These are phyloP conservation scores for Trichopria drosophilae DNA, from an alignment of 2,888 invertebrate species.

Conservation along the genomic window DNA sequence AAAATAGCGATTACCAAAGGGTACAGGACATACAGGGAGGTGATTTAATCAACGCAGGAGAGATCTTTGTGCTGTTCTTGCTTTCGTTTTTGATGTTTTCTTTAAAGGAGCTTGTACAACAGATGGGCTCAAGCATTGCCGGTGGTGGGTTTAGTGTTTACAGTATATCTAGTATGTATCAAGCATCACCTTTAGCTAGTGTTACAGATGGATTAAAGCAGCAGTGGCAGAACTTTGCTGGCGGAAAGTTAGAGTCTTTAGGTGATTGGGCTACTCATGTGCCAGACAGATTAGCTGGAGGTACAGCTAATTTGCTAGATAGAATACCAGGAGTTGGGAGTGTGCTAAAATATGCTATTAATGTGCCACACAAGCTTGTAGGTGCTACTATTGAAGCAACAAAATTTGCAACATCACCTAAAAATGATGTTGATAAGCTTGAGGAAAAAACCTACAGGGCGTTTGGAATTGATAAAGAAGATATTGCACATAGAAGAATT, in stretches of 20 bases:
- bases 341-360: conserved; percentile 28
- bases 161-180: conserved; percentile 27
- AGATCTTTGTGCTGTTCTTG: conserved; percentile 26
- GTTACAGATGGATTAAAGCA: conserved; percentile 20
- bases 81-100: conserved; percentile 28
- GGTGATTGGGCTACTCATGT: conserved; percentile 28
- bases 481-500: conserved; percentile 25
- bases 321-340: conserved; percentile 27
- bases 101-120: conserved; percentile 24
- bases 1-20: conserved; percentile 28
- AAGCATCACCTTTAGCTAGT: conserved; percentile 16
- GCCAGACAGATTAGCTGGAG: conserved; percentile 28
- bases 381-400: conserved; percentile 26
- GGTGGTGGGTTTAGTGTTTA: conserved; percentile 27
- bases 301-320: conserved; percentile 24
- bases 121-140: conserved; percentile 27
- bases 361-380: conserved; percentile 28
- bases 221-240: conserved; percentile 15
- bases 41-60: conserved; percentile 28
- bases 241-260: conserved; percentile 26
- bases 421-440: conserved; percentile 27
- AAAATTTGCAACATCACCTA: conserved; percentile 24
- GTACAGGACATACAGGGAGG: conserved; percentile 27
- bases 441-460: conserved; percentile 27
- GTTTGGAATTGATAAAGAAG: conserved; percentile 28